Evolutionary conservation across 2,888 invertebrate species (phyloP), one percentile per base, ranked within the genome.

Genomic region (Ectemnius lituratus): DNA sequence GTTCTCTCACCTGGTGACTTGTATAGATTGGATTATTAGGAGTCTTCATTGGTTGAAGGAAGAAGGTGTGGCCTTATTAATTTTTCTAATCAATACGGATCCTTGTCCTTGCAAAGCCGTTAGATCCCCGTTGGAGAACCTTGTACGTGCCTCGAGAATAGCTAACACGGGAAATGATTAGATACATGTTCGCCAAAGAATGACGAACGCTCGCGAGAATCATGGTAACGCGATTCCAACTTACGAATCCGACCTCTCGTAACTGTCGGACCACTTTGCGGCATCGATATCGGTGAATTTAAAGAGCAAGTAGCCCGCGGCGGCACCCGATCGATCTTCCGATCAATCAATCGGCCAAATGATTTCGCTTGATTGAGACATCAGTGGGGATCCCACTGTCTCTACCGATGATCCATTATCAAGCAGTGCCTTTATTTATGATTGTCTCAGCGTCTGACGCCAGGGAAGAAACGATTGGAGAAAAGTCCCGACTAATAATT

Each of bases 361-460:
- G 67, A 71, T 76, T 71, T 68, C 58, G 62, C 72, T 49, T 68
- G 76, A 81, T 80, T 76, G 64, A 76, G 67, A 76, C 75, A 63
- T 78, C 74, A 62, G 28, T 47, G 58, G 52, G 67, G 66, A 68
- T 67, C 70, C 8, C 59, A 27, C 11, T 45, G 52, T 49, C 11
- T n/a, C 52, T 63, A n/a, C 52, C 8, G 37, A 37, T 37, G 37
- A 37, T 37, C 37, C 37, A 37, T 37, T 37, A 37, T 37, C 37
- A 37, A 11, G 37, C 8, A 37, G 3, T 37, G 8, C 37, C 37
- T 37, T 52, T 16, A 52, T 16, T 52, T 52, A 52, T 16, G 52
- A 52, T 16, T 52, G 52, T 52, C 52, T 52, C 52, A 4, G 52
- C 52, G 52, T 16, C 14, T 11, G 52, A n/a, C 5, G 16, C 2